These are phyloP conservation scores for Chionodraco myersi DNA, from an alignment of 2,113 vertebrate species.

Conservation along the genomic window DNA sequence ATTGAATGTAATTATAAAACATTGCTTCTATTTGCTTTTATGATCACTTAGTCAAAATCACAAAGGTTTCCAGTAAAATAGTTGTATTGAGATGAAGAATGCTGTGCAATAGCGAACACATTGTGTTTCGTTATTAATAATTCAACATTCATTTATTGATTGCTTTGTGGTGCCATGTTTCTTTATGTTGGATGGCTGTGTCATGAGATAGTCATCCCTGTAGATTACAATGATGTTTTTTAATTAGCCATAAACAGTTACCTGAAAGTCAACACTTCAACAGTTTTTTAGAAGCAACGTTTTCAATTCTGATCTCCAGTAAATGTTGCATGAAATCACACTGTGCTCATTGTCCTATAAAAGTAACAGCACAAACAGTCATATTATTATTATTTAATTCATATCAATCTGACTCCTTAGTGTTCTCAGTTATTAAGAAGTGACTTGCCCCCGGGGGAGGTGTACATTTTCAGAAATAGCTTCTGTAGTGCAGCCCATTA, in stretches of 20 bases:
- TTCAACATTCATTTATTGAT: neutral
- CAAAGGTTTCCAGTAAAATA: neutral
- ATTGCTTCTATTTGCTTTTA: neutral
- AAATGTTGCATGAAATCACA: neutral
- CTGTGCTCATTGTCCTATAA: neutral
- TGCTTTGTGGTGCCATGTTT: neutral
- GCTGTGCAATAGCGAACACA: neutral
- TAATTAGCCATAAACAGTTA: too few relatives aligned
- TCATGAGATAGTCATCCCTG: neutral
- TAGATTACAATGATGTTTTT: too few relatives aligned
- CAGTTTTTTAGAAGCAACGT: neutral
- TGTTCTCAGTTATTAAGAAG: neutral
- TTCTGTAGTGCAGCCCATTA: neutral
- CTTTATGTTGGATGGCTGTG: neutral
- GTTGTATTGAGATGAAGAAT: neutral
- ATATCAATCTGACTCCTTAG: neutral
- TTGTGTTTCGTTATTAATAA: slow-evolving; percentile 7
- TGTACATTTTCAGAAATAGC: neutral
- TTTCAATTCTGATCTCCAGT: neutral
- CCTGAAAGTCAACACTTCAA: neutral
- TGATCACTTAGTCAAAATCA: neutral
- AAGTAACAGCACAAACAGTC: neutral
- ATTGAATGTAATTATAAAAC: neutral
- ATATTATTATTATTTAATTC: too few relatives aligned
- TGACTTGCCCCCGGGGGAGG: neutral